Evolutionary conservation across 2,888 invertebrate species (phyloP).

Genomic region (Bembecia ichneumoniformis): DNA sequence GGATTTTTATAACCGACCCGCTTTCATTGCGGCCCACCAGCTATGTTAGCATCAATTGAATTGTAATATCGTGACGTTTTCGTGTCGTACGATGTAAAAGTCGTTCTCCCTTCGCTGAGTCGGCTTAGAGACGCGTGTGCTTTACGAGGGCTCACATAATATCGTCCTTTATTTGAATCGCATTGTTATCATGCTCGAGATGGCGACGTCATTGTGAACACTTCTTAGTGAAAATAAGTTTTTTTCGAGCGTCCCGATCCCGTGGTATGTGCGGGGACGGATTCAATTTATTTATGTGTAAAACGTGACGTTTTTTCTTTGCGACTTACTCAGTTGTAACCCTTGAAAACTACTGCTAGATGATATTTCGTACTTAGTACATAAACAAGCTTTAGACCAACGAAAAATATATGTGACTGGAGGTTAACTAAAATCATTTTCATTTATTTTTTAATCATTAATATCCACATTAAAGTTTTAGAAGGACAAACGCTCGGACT

Average conservation of each 20-base stretch:
- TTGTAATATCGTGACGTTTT: neutral
- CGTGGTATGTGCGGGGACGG: neutral
- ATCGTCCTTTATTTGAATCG: conserved; percentile 44
- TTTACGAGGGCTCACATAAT: conserved; percentile 48
- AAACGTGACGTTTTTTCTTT: neutral
- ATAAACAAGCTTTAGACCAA: no score
- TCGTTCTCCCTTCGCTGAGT: conserved; percentile 27
- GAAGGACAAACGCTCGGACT: no score
- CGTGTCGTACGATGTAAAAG: conserved; percentile 12
- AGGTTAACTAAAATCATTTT: no score
- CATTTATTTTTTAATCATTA: no score
- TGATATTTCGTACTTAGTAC: no score
- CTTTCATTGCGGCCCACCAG: no score
- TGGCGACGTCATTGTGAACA: conserved; percentile 16
- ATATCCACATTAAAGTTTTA: no score
- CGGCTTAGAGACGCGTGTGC: conserved; percentile 40
- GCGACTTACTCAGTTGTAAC: neutral
- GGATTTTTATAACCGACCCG: no score
- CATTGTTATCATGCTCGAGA: conserved; percentile 40
- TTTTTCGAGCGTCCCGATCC: conserved; percentile 11
- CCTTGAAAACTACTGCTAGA: no score
- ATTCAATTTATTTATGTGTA: neutral
- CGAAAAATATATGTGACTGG: no score
- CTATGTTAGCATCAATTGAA: no score
- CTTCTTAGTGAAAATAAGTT: conserved; percentile 23